phyloP scores from a whole-genome alignment of 1,140 invertebrate genomes.

The Sminthurinus signatus region DNA sequence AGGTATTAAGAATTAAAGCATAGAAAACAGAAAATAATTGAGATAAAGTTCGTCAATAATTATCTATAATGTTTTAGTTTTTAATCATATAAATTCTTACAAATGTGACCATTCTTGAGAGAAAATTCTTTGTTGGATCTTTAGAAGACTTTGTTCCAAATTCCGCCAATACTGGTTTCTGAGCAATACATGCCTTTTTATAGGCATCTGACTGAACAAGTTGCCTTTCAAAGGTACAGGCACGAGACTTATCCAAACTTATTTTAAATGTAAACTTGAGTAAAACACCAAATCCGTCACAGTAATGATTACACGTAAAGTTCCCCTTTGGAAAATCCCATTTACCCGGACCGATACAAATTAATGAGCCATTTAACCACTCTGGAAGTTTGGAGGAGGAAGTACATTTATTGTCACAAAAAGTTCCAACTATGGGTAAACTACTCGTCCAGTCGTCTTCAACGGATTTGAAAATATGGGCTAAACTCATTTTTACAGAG shows the following conservation, averaged over 20 bases:
- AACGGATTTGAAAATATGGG: too few relatives aligned
- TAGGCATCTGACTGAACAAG: slow-evolving; percentile 33
- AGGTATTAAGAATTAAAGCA: too few relatives aligned
- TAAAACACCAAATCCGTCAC: slow-evolving; percentile 28
- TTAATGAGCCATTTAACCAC: background rate
- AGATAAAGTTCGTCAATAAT: too few relatives aligned
- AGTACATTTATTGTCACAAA: too few relatives aligned
- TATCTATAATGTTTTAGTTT: too few relatives aligned
- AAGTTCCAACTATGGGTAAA: too few relatives aligned
- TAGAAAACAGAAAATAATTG: too few relatives aligned
- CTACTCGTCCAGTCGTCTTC: too few relatives aligned
- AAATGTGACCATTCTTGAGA: slow-evolving; percentile 7
- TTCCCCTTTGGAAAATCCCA: background rate
- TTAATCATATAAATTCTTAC: background rate
- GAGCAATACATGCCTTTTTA: slow-evolving; percentile 15
- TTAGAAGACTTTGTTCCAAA: slow-evolving; percentile 24
- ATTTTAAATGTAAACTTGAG: slow-evolving; percentile 24
- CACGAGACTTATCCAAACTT: slow-evolving; percentile 4
- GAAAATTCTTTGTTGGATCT: slow-evolving; percentile 4
- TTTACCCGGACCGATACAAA: background rate
- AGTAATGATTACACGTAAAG: background rate
- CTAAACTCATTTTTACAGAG: too few relatives aligned
- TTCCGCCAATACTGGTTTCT: slow-evolving; percentile 25
- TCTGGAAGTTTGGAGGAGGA: background rate
- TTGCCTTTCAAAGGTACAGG: slow-evolving; percentile 26